Evolutionary conservation across 2,113 vertebrate species (phyloP), one percentile per base, ranked within the genome.

Genomic region (Eubucco bourcierii): DNA sequence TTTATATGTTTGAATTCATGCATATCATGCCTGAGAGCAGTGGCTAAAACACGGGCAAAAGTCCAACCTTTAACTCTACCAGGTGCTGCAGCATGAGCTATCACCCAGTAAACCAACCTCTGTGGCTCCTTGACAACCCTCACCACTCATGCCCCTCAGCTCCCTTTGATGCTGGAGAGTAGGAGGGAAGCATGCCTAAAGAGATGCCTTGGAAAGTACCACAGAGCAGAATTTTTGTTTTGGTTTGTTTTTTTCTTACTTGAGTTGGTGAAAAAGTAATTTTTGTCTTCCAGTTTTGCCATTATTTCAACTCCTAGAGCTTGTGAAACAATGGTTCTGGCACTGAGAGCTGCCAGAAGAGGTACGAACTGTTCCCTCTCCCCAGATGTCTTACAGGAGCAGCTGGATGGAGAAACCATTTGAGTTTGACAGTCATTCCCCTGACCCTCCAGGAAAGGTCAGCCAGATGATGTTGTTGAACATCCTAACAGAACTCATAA

Each of bases 31-130:
- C 39, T 59, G n/a, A 66, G 21, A 31, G 27, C 10, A 33, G 15
- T 5, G 24, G 10, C 11, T 24, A 55, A 55, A 12, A 25, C 10
- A 4, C 8, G 53, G 61, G 37, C 2, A 1, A 9, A 79, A 80
- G 52, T 39, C 31, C 33, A 83, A 33, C 39, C 55, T 58, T 68
- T 31, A 50, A 33, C 31, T 7, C 12, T 14, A 20, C 15, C 53
- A 56, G 15, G 11, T 31, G 41, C 47, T 15, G 18, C 24, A 24
- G 20, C 3, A 14, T 21, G 7, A 3, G 3, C 24, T 41, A 31
- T 3, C 3, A 4, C 7, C 5, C 19, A 66, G 20, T 12, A 75
- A 63, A 63, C 10, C 0, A 0, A 20, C 7, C 11, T 41, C 33
- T 68, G 44, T 2, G 4, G 27, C 41, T 55, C 29, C 34, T 19